Conservation (phyloP, 2,888 invertebrate genomes). For the Tupiocoris notatus region DNA sequence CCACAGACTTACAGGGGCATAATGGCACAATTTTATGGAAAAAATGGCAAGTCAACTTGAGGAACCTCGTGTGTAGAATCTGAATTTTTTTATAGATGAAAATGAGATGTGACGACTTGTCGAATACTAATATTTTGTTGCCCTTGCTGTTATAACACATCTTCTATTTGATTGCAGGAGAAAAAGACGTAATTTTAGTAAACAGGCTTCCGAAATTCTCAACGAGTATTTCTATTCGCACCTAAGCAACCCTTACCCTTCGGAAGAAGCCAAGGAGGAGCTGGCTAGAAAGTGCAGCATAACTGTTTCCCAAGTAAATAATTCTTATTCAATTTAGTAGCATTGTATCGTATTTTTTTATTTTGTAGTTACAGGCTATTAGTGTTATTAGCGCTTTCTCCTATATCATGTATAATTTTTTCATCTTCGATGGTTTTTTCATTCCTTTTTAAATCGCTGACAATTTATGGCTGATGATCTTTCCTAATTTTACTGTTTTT, state of each 20-base stretch:
- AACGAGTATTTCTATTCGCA: conserved; percentile 99
- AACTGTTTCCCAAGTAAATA: conserved; percentile 86
- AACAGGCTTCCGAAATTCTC: conserved; percentile 98
- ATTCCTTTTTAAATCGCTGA: neutral
- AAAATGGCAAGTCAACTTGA: neutral
- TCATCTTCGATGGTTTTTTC: no score
- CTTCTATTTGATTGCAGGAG: conserved; percentile 49
- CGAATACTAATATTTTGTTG: no score
- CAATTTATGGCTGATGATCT: no score
- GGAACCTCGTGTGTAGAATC: neutral
- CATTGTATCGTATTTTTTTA: neutral
- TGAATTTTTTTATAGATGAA: neutral
- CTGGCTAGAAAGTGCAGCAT: conserved; percentile 98
- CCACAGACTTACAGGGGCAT: no score
- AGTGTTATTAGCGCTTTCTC: no score
- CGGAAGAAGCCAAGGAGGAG: conserved; percentile 99
- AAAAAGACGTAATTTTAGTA: conserved; percentile 98
- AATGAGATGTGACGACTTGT: neutral
- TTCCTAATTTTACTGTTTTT: no score
- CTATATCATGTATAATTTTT: no score
- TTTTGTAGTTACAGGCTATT: no score
- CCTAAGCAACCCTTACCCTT: conserved; percentile 98
- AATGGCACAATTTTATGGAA: no score
- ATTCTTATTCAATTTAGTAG: conserved; percentile 3
- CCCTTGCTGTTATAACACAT: no score